A percentile compares a stretch with the other conserved stretches of the same genome.
These are phyloP conservation scores for Oxycera nigricornis DNA, from an alignment of 2,888 invertebrate genomes.

Conservation along the genomic window DNA sequence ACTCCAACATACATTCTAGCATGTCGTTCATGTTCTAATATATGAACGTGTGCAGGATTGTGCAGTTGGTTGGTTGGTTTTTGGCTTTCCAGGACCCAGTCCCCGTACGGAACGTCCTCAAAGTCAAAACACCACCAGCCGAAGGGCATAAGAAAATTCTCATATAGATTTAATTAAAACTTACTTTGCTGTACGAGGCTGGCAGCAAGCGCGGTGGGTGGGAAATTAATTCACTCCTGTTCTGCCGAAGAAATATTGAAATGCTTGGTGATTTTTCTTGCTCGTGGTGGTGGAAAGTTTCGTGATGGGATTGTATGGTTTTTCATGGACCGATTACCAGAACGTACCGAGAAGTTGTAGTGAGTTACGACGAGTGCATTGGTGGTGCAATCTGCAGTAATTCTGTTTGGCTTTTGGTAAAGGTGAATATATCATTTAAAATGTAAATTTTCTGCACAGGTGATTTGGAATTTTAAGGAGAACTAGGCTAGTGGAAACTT, in stretches of 20 bases:
- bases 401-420: too few species aligned
- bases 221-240: background rate
- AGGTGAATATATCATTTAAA: too few species aligned
- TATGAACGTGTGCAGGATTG: background rate
- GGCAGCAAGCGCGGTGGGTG: background rate
- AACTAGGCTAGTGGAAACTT: too few species aligned
- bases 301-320: too few species aligned
- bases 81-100: background rate
- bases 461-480: too few species aligned
- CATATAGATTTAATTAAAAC: constrained; percentile 34
- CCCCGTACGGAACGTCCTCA: background rate
- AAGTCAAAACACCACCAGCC: background rate
- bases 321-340: too few species aligned
- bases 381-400: too few species aligned
- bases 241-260: background rate
- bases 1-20: background rate
- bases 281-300: too few species aligned
- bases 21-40: background rate
- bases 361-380: too few species aligned
- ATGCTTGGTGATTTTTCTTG: too few species aligned
- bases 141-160: constrained; percentile 9
- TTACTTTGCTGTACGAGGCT: constrained; percentile 1
- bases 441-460: too few species aligned
- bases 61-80: background rate
- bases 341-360: too few species aligned